Percentiles rank a stretch among this genome's conserved stretches.
phyloP scores from a whole-genome alignment of 2,797 vertebrate genomes.

The Myripristis murdjan region DNA sequence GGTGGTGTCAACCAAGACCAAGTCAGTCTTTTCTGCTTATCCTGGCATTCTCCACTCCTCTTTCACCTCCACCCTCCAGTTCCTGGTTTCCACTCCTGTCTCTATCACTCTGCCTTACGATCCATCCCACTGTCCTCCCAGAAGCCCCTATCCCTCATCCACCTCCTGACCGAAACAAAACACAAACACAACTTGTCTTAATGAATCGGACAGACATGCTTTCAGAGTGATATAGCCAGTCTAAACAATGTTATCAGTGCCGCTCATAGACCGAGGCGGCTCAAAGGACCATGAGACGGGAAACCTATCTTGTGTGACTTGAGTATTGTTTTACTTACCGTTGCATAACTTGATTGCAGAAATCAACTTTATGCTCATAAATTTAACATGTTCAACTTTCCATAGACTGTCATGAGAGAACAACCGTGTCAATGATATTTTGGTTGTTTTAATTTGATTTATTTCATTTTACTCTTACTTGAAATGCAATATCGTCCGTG shows the following conservation, averaged over 20 bases:
- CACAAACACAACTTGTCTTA: constrained; percentile 18
- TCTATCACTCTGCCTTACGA: constrained; percentile 3
- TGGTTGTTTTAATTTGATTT: background rate
- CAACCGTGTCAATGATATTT: background rate
- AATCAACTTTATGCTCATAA: background rate
- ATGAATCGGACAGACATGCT: constrained; percentile 35
- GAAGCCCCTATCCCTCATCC: constrained; percentile 44
- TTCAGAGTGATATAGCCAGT: constrained; percentile 46
- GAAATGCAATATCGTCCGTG: background rate
- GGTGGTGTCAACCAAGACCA: constrained; percentile 9
- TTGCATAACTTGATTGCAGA: constrained; percentile 6
- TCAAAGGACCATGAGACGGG: constrained; percentile 22
- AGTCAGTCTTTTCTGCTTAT: constrained; percentile 16
- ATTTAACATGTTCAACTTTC: background rate
- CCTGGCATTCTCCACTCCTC: background rate
- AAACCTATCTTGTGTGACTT: constrained; percentile 26
- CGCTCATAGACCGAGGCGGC: constrained; percentile 33
- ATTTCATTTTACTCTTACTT: background rate
- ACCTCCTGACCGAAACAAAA: constrained; percentile 47
- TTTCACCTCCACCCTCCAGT: constrained; percentile 1
- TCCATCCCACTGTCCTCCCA: background rate
- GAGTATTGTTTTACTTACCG: constrained; percentile 16
- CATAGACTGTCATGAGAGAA: background rate
- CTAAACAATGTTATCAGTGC: constrained; percentile 74
- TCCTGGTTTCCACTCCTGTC: background rate